phyloP scores from a whole-genome alignment of 2,113 vertebrate genomes.

The Rhabdomys dilectus region DNA sequence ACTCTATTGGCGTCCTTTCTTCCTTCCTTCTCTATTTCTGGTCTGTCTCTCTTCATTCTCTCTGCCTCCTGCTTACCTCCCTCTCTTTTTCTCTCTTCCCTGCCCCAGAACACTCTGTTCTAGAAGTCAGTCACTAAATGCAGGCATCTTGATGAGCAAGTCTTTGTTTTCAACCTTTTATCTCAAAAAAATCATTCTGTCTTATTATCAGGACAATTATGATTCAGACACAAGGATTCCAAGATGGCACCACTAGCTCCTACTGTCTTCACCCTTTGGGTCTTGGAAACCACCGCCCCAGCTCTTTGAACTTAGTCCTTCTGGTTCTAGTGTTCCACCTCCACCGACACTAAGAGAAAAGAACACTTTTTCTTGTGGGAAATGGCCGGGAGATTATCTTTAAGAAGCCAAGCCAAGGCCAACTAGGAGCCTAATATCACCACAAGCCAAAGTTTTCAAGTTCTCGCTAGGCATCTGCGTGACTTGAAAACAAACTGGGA shows the following conservation, averaged over 20 bases:
- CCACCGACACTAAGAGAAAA: not conserved
- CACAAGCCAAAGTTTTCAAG: not conserved
- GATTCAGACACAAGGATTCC: slow-evolving; percentile 43
- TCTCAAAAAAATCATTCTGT: not conserved
- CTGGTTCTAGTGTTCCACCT: not conserved
- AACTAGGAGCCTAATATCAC: not conserved
- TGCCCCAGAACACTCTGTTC: not conserved
- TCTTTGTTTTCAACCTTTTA: slow-evolving; percentile 36
- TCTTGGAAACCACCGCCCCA: not conserved
- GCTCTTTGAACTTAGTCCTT: slow-evolving; percentile 15
- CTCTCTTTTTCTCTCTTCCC: not conserved
- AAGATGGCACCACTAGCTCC: not conserved
- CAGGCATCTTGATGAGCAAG: not conserved
- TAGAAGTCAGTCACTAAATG: slow-evolving; percentile 5
- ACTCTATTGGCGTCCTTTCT: slow-evolving; percentile 1
- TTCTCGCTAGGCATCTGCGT: not conserved
- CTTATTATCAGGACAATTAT: slow-evolving; percentile 23
- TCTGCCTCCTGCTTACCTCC: not conserved
- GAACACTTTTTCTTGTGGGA: slow-evolving; percentile 26
- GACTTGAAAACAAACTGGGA: not conserved
- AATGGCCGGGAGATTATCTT: slow-evolving; percentile 19
- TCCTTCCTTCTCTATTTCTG: not conserved
- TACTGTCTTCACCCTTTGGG: not conserved
- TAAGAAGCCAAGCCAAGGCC: not conserved
- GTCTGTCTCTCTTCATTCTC: not conserved